Evolutionary conservation across 2,113 vertebrate species (phyloP), one percentile per base, ranked within the genome.

Genomic region (Gadus chalcogrammus): DNA sequence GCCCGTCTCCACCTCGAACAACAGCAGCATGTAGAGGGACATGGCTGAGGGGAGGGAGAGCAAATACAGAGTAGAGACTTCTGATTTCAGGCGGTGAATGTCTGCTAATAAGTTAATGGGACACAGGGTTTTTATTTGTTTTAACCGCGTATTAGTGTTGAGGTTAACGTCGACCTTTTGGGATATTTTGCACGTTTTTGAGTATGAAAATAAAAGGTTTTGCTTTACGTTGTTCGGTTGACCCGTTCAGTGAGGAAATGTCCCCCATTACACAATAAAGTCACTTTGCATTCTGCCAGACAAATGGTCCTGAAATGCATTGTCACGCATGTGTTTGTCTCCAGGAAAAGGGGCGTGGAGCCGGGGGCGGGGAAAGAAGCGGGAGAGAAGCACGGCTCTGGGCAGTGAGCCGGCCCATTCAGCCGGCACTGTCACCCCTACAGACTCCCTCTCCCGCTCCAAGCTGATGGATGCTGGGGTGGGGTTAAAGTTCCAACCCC

Each of bases 11-110:
- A 84, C 84, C 62, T 96, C 91, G 13, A 97, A 96, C 42, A 93
- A 88, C 79, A 97, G 88, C 79, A 96, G 88, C 90, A 94, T 90
- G 35, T 93, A 95, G 65, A 98, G 92, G 74, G 93, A 94, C 61
- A 99, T 90, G 0, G 91, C 92, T 93, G 88, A 11, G 56, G 69
- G 22, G 22, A 18, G 11, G 15, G 31, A 58, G 7, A 60, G 3
- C 38, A 55, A 63, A 71, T 9, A 48, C 5, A 4, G 0, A 53
- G 5, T 62, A n/a, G 70, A 4, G 70, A 20, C 31, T 5, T 17
- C 8, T 15, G 2, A 9, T 42, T 42, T 8, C 6, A 11, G 11
- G 11, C 11, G 38, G 38, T 6, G 35, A 16, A 22, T 64, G 22
- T 22, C 48, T 17, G 15, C 20, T 61, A 62, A 22, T 61, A 17